phyloP scores from a whole-genome alignment of 2,113 vertebrate species.

The Circaetus gallicus region DNA sequence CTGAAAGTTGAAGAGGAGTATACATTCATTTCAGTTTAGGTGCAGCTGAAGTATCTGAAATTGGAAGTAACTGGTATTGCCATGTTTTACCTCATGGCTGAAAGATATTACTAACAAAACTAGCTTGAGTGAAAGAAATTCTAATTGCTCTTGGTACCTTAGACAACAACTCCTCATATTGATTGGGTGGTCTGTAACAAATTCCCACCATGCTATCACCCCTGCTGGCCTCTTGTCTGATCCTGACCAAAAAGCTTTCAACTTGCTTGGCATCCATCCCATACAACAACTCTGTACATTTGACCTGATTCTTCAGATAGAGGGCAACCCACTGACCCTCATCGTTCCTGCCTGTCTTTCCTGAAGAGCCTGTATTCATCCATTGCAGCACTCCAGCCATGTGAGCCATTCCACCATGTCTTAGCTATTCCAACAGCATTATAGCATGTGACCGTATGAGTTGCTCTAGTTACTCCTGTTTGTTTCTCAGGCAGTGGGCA shows the following conservation, averaged over 20 bases:
- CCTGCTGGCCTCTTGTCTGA: background rate
- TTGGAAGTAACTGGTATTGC: background rate
- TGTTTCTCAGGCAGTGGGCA: background rate
- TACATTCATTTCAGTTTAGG: background rate
- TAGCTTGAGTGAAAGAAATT: background rate
- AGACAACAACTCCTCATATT: background rate
- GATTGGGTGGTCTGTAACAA: background rate
- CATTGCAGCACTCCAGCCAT: background rate
- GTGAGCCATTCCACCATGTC: background rate
- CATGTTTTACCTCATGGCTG: background rate
- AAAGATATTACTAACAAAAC: background rate
- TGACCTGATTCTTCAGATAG: background rate
- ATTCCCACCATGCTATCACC: background rate
- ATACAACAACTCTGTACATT: background rate
- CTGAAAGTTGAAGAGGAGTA: background rate
- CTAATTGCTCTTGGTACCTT: background rate
- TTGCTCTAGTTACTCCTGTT: background rate
- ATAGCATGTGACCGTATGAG: accelerated
- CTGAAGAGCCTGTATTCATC: background rate
- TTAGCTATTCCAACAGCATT: background rate
- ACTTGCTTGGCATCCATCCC: background rate
- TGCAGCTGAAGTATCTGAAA: background rate
- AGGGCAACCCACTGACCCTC: background rate
- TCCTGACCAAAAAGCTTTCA: background rate
- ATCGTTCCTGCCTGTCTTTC: background rate